Base-by-base conservation (phyloP, 1,140 invertebrate species). In the Caerostris darwini region DNA sequence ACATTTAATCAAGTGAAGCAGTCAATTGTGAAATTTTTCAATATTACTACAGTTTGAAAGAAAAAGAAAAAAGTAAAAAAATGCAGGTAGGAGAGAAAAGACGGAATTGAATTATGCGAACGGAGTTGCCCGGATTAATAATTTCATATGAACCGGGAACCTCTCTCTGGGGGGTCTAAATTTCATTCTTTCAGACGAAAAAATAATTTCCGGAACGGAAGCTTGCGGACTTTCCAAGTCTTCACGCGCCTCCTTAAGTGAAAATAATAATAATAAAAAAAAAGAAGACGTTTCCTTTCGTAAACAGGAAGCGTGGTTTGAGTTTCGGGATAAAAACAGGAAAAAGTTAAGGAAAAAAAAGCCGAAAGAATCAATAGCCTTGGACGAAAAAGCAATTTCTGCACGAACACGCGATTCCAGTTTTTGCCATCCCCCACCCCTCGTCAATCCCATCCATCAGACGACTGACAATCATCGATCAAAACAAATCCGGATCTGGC, bases 291-390 rank as follows among this genome's bases (percentile, higher is more conserved):
- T 6, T 67, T 67, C 17, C 67, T 67, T 59, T 53, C 17, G 92
- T 93, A 87, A 93, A 93, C 92, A 93, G 92, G 92, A 93, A 93
- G 57, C 82, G 61, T 77, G 92, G 92, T 87, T 93, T 83, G n/a
- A 87, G 64, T 86, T 93, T 93, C 83, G 50, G 82, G 67, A 61
- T 67, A 71, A 93, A 81, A 81, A 91, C 58, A 85, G 59, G 82
- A 85, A 87, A 92, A 93, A 61, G 59, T 77, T 71, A 56, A 58
- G 12, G 57, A 69, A 85, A 57, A 34, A 93, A 67, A 19, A 19
- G 14, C 14, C 6, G 7, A 8, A 61, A 77, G 83, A 93, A 93
- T 93, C 92, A 87, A 93, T 93, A 59, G 83, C 54, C 56, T 56
- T 17, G 82, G 59, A 19, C 82, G 82, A 67, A 61, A 67, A 93